Conservation (phyloP, 2,888 invertebrate genomes). For the Cerastoderma edule region DNA sequence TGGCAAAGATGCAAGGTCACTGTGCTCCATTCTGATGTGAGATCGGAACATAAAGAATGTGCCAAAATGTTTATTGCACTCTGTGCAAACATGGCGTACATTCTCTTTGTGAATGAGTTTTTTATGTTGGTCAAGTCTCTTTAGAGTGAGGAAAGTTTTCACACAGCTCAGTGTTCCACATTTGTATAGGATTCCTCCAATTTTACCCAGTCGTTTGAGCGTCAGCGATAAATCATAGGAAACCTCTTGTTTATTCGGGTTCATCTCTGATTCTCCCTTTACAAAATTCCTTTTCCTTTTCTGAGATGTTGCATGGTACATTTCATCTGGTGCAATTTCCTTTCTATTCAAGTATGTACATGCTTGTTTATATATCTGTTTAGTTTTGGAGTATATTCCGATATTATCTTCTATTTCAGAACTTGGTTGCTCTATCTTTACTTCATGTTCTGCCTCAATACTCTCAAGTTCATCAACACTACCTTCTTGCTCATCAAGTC, state of each 20-base stretch:
- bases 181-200: neutral
- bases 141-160: neutral
- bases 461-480: neutral
- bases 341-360: neutral
- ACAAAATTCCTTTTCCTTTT: neutral
- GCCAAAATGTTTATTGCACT: slow-evolving; percentile 21
- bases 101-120: slow-evolving; percentile 16
- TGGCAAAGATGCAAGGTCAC: neutral
- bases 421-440: neutral
- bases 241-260: neutral
- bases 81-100: slow-evolving; percentile 15
- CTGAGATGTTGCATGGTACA: neutral
- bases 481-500: neutral
- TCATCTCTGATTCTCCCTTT: neutral
- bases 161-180: slow-evolving; percentile 9
- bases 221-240: neutral
- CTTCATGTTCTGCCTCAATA: neutral
- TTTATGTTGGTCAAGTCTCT: slow-evolving; percentile 2
- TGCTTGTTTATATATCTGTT: neutral
- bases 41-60: neutral
- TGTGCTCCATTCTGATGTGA: slow-evolving; percentile 26
- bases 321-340: too few species aligned
- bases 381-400: neutral
- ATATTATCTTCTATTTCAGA: neutral
- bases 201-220: neutral